These are phyloP conservation scores for Atta colombica DNA, from an alignment of 1,140 invertebrate genomes.

Conservation along the genomic window DNA sequence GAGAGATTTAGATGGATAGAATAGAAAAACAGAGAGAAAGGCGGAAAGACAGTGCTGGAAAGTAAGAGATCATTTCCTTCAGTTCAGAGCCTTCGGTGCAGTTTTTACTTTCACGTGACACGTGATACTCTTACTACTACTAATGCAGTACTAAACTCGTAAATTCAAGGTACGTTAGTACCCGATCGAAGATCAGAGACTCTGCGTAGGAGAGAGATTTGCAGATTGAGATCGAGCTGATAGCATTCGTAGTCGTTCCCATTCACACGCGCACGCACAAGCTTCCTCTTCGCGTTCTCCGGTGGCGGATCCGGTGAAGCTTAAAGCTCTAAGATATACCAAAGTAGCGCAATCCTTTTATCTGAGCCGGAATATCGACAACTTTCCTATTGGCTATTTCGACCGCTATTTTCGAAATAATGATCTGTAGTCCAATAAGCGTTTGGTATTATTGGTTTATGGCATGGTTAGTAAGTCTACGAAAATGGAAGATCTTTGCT, in stretches of 20 bases:
- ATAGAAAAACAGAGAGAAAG: conserved; percentile 12
- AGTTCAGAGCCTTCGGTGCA: conserved; percentile 68
- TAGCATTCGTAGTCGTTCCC: conserved; percentile 48
- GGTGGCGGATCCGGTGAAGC: background rate
- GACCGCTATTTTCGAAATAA: no score
- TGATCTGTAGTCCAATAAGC: no score
- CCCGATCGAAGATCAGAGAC: conserved; percentile 40
- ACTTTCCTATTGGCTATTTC: no score
- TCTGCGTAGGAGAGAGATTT: conserved; percentile 55
- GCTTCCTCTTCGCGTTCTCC: conserved; percentile 24
- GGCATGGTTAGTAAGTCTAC: no score
- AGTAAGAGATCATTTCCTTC: conserved; percentile 59
- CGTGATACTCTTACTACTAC: conserved; percentile 26
- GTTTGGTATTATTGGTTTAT: no score
- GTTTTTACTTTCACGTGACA: conserved; percentile 54
- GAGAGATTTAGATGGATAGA: conserved; percentile 13
- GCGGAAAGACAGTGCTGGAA: conserved; percentile 57
- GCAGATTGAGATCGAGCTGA: conserved; percentile 63
- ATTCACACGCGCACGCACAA: conserved; percentile 47
- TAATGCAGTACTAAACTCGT: conserved; percentile 50
- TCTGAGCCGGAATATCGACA: no score
- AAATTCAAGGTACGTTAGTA: conserved; percentile 33
- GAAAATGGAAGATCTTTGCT: no score
- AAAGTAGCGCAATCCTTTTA: no score
- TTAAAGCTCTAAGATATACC: no score